A percentile compares a stretch with the other conserved stretches of the same genome.
These are phyloP conservation scores for Pangasianodon gigas DNA, from an alignment of 2,113 vertebrate genomes.

Conservation along the genomic window DNA sequence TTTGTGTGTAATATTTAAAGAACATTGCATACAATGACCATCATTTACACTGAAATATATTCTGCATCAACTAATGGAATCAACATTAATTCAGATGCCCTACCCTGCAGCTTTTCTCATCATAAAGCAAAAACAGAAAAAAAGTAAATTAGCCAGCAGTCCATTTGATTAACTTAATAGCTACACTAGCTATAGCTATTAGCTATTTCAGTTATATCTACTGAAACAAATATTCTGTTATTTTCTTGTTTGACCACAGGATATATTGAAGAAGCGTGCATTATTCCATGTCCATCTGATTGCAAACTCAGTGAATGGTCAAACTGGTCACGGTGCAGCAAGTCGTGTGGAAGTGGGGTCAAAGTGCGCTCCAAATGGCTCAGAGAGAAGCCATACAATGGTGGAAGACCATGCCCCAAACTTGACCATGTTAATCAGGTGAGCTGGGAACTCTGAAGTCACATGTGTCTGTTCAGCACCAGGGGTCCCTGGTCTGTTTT, in stretches of 20 bases:
- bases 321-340: conserved; percentile 98
- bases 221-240: neutral
- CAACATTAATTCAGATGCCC: neutral
- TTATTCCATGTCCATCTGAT: conserved; percentile 95
- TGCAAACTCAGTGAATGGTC: conserved; percentile 99
- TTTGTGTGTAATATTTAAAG: neutral
- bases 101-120: neutral
- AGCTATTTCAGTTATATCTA: neutral
- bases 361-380: conserved; percentile 98
- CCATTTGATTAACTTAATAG: neutral
- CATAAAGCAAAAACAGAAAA: neutral
- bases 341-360: conserved; percentile 95
- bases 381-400: conserved; percentile 96
- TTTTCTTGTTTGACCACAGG: conserved; percentile 60
- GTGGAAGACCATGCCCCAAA: conserved; percentile 94
- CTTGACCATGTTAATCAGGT: conserved; percentile 97
- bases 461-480: neutral
- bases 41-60: neutral
- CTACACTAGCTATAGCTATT: neutral
- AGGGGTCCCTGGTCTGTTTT: conserved; percentile 10
- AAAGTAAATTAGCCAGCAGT: neutral
- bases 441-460: conserved; percentile 40
- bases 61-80: neutral
- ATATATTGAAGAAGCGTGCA: conserved; percentile 97
- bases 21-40: neutral